Percentiles rank a stretch among this genome's conserved stretches.
These are phyloP conservation scores for Aphelenchoides fujianensis DNA, from an alignment of 1,140 invertebrate species.

Conservation along the genomic window DNA sequence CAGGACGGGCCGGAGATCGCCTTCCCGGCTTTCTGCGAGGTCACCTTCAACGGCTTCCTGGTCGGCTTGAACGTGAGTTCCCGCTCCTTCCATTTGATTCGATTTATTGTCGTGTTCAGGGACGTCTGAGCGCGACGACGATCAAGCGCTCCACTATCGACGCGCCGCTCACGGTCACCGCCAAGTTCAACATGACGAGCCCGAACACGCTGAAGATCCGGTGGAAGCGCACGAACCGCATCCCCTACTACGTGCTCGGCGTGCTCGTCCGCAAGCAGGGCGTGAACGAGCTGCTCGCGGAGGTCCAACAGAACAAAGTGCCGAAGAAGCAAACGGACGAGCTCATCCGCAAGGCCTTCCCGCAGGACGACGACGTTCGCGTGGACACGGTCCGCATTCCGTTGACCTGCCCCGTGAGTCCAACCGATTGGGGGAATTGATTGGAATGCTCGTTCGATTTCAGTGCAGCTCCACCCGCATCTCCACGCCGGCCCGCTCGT, in stretches of 20 bases:
- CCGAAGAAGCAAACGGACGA: neutral
- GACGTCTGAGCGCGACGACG: neutral
- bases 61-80: constrained; percentile 12
- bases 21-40: neutral
- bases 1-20: neutral
- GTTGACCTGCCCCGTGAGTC: constrained; percentile 9
- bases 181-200: neutral
- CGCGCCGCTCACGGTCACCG: neutral
- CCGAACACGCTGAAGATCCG: neutral
- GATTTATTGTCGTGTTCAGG: constrained; percentile 8
- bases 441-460: neutral
- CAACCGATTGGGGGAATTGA: neutral
- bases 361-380: constrained; percentile 8
- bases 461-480: neutral
- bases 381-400: neutral
- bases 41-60: neutral
- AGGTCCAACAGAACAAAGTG: neutral
- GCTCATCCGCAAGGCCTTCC: neutral
- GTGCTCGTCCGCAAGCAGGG: neutral
- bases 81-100: no score
- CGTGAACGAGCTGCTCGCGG: neutral
- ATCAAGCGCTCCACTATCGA: neutral
- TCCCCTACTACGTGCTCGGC: neutral
- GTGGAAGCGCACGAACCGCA: neutral
- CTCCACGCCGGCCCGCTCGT: constrained; percentile 5